Evolutionary conservation across 2,797 vertebrate species (phyloP).

Genomic region (Gymnoscopelus braueri): DNA sequence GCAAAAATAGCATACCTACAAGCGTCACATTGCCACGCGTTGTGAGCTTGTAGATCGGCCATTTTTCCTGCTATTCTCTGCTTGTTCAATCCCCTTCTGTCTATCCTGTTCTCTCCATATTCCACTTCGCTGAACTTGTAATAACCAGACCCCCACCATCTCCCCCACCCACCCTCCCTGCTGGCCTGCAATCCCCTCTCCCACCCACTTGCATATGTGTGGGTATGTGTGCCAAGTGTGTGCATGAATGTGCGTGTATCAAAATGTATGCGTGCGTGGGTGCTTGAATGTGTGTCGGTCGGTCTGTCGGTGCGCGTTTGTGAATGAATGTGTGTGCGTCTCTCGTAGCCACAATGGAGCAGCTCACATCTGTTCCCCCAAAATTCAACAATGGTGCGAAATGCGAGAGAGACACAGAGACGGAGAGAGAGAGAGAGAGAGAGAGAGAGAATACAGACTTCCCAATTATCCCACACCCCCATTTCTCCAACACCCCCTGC

Average conservation of each 20-base stretch:
- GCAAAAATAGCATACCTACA: no score
- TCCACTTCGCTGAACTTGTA: conserved; percentile 20
- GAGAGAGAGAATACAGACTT: conserved; percentile 30
- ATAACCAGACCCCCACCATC: conserved; percentile 5
- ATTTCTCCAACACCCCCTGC: conserved; percentile 29
- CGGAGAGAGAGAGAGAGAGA: neutral
- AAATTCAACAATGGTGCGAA: conserved; percentile 40
- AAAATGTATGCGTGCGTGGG: neutral
- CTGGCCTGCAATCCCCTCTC: conserved; percentile 5
- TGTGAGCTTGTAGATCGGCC: no score
- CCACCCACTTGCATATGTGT: conserved; percentile 3
- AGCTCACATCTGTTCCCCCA: conserved; percentile 51
- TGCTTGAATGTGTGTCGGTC: neutral
- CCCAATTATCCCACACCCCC: conserved; percentile 46
- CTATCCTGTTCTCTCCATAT: conserved; percentile 19
- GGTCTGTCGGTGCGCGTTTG: neutral
- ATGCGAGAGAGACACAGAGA: neutral
- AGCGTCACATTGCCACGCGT: no score
- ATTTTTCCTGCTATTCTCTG: no score
- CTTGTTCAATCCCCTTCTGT: neutral
- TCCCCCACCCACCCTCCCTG: no score
- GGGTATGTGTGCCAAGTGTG: conserved; percentile 7
- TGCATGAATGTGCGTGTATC: conserved; percentile 1
- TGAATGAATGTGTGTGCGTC: neutral
- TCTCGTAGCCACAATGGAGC: conserved; percentile 18